Base-by-base conservation (phyloP, 2,888 invertebrate genomes). In the Thalpophila matura region DNA sequence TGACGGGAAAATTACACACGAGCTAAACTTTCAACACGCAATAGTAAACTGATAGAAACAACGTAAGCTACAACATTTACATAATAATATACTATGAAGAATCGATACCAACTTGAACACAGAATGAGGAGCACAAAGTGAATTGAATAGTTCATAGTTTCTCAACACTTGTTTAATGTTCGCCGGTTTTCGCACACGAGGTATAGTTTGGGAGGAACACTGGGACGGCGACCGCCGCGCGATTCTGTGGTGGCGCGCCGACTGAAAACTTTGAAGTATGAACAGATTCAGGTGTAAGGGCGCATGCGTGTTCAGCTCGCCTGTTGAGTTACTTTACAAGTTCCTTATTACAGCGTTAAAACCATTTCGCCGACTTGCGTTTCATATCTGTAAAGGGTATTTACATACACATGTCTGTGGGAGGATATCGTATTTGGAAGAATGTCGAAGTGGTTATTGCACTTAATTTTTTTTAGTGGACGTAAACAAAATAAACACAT, bases 61-160 rank as follows among this genome's bases (percentile, higher is more conserved):
- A 75, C 51, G 67, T 60, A 61, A 79, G 77, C 54, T 65, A 81
- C 55, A 73, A 77, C 63, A 83, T 80, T 72, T 73, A 75, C 67
- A 63, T 72, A 64, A 46, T 42, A 68, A 58, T 58, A 57, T 42
- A 68, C 57, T 58, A 57, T 50, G 49, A 78, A 73, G 49, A 80
- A 82, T 79, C 69, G 58, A 88, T 91, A 92, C 92, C 65, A 86
- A 93, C 93, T 92, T 82, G 91, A 86, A 79, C 88, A 90, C 74
- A 92, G 76, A 81, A 93, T 85, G 62, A 92, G 86, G 64, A 92
- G 77, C 86, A 90, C 87, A 72, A 92, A 85, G 71, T 88, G 82
- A 66, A 82, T 83, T 56, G 90, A 84, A 83, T 86, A 89, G 86
- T 90, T 84, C 93, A 93, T 93, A 73, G 70, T 83, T 67, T 77